Conservation (phyloP, 1,140 invertebrate species). For the Elymnias hypermnestra region DNA sequence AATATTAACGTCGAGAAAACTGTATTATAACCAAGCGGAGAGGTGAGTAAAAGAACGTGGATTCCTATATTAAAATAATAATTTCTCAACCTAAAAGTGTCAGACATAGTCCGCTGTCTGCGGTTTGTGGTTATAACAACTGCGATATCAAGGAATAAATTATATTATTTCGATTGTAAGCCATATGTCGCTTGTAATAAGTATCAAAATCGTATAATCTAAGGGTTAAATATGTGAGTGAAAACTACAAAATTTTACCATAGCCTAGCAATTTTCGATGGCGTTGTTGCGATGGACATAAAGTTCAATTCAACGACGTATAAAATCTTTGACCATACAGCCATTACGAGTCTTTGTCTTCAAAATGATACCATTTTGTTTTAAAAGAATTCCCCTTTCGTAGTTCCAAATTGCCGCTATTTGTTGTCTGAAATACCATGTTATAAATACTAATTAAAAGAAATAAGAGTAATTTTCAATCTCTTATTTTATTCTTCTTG, state of each 20-base stretch:
- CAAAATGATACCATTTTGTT: conserved; percentile 6
- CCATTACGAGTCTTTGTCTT: conserved; percentile 16
- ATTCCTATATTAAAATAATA: conserved; percentile 23
- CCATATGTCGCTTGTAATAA: conserved; percentile 10
- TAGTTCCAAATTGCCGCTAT: conserved; percentile 12
- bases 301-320: conserved; percentile 17
- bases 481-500: too few relatives aligned
- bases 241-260: conserved; percentile 21
- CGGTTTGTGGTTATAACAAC: conserved; percentile 32
- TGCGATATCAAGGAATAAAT: conserved; percentile 11
- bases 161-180: neutral
- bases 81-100: conserved; percentile 38
- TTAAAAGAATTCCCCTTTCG: conserved; percentile 13
- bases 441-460: neutral
- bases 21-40: too few relatives aligned
- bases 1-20: too few relatives aligned
- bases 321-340: conserved; percentile 7
- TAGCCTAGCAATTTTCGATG: conserved; percentile 10
- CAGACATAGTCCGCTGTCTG: conserved; percentile 36
- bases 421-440: conserved; percentile 6
- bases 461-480: too few relatives aligned
- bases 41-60: neutral
- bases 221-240: neutral
- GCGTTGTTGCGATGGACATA: conserved; percentile 20
- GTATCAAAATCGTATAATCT: conserved; percentile 2